Evolutionary conservation across 2,888 invertebrate species (phyloP).

Genomic region (Apomyelois bistriatella): DNA sequence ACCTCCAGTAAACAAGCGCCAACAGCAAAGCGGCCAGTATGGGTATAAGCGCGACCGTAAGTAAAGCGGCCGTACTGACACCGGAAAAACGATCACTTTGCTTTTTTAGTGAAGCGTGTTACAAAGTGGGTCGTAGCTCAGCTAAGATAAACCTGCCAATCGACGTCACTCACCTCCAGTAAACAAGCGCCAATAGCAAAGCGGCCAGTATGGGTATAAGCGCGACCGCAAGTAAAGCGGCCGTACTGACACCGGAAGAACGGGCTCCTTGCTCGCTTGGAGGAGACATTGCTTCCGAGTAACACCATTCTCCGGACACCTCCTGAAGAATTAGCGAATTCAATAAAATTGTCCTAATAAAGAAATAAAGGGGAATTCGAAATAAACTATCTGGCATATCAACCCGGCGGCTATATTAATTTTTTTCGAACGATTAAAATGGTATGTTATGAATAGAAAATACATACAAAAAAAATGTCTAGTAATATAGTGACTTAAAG

Average conservation of each 20-base stretch:
- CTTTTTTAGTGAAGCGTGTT: too few species aligned
- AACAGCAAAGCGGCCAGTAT: conserved; percentile 49
- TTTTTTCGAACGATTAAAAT: too few species aligned
- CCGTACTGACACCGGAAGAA: conserved; percentile 35
- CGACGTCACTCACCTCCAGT: conserved; percentile 49
- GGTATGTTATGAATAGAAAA: too few species aligned
- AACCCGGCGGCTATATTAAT: too few species aligned
- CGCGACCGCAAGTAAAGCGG: conserved; percentile 52
- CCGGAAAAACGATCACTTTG: conserved; percentile 21
- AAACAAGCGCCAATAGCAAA: conserved; percentile 49
- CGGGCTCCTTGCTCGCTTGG: conserved; percentile 18
- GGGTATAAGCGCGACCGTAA: conserved; percentile 50
- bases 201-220: conserved; percentile 52
- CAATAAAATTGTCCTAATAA: too few species aligned
- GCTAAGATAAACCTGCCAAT: too few species aligned
- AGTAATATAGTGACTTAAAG: too few species aligned
- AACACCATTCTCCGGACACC: conserved; percentile 61
- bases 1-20: conserved; percentile 64
- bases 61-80: conserved; percentile 46
- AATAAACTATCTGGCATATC: too few species aligned
- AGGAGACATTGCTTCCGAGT: conserved; percentile 55
- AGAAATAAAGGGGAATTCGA: too few species aligned
- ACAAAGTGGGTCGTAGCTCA: too few species aligned
- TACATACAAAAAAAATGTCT: too few species aligned
- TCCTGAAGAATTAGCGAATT: conserved; percentile 34